phyloP scores from a whole-genome alignment of 2,888 invertebrate species.

The Zhengitettix transpicula region DNA sequence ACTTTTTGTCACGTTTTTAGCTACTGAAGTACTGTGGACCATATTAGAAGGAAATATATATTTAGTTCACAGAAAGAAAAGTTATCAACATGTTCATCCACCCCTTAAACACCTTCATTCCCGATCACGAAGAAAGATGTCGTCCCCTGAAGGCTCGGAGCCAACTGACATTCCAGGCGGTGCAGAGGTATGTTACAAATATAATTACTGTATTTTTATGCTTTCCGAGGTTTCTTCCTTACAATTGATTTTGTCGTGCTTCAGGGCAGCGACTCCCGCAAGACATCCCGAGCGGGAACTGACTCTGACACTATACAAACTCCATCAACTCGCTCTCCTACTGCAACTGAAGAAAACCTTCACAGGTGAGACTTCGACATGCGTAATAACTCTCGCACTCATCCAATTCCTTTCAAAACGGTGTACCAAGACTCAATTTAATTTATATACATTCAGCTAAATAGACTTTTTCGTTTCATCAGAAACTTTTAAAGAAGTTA shows the following conservation, averaged over 20 bases:
- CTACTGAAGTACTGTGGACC: too few species aligned
- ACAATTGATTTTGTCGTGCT: background rate
- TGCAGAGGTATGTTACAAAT: background rate
- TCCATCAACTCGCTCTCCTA: slow-evolving; percentile 4
- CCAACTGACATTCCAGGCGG: background rate
- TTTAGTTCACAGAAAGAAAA: slow-evolving; percentile 43
- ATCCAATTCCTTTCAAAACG: too few species aligned
- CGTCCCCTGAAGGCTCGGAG: slow-evolving; percentile 10
- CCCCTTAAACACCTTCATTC: slow-evolving; percentile 39
- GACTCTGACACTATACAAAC: slow-evolving; percentile 15
- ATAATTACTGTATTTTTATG: too few species aligned
- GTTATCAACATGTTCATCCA: slow-evolving; percentile 44
- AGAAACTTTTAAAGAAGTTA: too few species aligned
- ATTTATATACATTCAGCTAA: too few species aligned
- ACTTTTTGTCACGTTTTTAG: too few species aligned
- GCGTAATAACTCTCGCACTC: too few species aligned
- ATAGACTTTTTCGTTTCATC: too few species aligned
- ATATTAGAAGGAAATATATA: slow-evolving; percentile 6
- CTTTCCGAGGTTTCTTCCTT: background rate
- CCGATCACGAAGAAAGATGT: slow-evolving; percentile 31
- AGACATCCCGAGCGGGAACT: slow-evolving; percentile 11
- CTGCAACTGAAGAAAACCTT: slow-evolving; percentile 7
- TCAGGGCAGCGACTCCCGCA: slow-evolving; percentile 6
- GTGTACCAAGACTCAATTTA: too few species aligned
- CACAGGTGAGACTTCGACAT: too few species aligned